Evolutionary conservation across 2,113 vertebrate genomes (phyloP).

Genomic region (mouse (Mus musculus)): DNA sequence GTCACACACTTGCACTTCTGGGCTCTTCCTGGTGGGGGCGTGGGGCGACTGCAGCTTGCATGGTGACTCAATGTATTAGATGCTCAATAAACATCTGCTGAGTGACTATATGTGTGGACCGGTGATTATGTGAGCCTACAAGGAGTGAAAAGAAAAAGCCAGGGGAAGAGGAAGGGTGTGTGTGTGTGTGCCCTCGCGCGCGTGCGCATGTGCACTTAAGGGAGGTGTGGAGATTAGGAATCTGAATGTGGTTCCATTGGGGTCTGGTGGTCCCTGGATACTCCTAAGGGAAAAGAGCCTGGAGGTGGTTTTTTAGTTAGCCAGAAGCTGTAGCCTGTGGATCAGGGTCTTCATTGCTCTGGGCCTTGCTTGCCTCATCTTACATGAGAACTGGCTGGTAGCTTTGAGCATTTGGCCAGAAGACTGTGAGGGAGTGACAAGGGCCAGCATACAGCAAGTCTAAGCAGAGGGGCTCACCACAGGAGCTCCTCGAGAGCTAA

Average conservation of each 20-base stretch:
- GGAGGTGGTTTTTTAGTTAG: not conserved
- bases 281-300: not conserved
- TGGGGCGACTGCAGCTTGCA: not conserved
- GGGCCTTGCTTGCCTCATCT: not conserved
- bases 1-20: accelerated
- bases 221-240: not conserved
- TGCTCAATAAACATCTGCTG: not conserved
- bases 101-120: not conserved
- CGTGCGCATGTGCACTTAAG: too few relatives aligned
- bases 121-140: not conserved
- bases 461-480: not conserved
- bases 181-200: too few relatives aligned
- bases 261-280: not conserved
- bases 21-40: not conserved
- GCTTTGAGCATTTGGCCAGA: not conserved
- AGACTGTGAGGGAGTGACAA: not conserved
- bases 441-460: too few relatives aligned
- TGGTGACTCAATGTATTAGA: not conserved
- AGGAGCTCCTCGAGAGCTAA: not conserved
- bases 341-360: not conserved
- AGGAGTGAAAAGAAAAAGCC: not conserved
- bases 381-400: not conserved
- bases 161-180: not conserved
- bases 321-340: not conserved
- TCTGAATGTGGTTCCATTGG: not conserved